Evolutionary conservation across 2,113 vertebrate genomes (phyloP).

Genomic region (Lepisosteus osseus): DNA sequence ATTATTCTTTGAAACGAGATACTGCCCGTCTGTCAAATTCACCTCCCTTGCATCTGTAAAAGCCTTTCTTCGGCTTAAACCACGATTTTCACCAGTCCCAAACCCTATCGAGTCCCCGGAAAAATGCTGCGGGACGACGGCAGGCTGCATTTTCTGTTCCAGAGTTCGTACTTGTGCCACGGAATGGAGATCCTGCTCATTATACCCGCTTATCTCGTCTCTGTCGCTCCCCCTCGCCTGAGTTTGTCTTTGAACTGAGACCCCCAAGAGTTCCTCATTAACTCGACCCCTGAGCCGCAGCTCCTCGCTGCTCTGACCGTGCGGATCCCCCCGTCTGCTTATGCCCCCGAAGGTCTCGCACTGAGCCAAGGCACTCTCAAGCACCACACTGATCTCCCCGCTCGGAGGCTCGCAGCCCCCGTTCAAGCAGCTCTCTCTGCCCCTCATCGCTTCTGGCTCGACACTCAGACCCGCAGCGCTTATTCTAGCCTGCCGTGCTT

Average conservation of each 20-base stretch:
- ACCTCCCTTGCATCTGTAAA: constrained; percentile 7
- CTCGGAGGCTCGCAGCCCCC: constrained; percentile 30
- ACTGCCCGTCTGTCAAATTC: constrained; percentile 19
- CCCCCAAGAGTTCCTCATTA: constrained; percentile 53
- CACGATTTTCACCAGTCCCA: constrained; percentile 47
- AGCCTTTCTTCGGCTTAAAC: constrained; percentile 17
- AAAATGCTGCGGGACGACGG: constrained; percentile 48
- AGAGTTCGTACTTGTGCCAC: constrained; percentile 26
- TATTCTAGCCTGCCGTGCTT: constrained; percentile 32
- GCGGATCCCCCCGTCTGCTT: constrained; percentile 15
- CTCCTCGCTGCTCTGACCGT: constrained; percentile 37
- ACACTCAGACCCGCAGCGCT: constrained; percentile 41
- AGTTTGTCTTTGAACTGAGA: constrained; percentile 48
- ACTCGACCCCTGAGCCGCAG: constrained; percentile 39
- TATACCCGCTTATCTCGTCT: constrained; percentile 19
- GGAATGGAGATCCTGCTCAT: constrained; percentile 26
- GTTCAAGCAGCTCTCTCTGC: constrained; percentile 54
- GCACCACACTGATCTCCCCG: constrained; percentile 26
- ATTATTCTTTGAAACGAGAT: constrained; percentile 15
- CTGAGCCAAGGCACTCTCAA: constrained; percentile 34
- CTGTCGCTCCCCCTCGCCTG: constrained; percentile 17
- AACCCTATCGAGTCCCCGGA: constrained; percentile 69
- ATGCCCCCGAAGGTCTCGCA: constrained; percentile 25
- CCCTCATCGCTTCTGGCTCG: constrained; percentile 51
- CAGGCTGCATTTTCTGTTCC: constrained; percentile 39